These are phyloP conservation scores for Acrobasis repandana DNA, from an alignment of 2,888 invertebrate species.

Conservation along the genomic window DNA sequence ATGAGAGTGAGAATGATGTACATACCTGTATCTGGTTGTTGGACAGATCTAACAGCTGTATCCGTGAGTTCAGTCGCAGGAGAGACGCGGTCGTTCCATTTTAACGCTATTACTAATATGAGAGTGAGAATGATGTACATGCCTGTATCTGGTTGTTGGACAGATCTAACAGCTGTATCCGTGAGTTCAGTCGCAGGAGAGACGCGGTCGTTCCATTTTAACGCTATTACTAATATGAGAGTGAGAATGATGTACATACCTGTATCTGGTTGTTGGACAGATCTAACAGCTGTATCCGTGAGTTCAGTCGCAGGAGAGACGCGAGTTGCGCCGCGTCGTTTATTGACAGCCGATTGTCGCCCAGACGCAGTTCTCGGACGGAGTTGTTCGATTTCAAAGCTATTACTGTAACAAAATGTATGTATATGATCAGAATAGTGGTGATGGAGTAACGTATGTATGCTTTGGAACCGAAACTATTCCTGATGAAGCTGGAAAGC, in stretches of 20 bases:
- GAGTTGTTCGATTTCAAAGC: conserved; percentile 90
- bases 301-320: conserved; percentile 88
- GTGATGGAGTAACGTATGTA: not conserved
- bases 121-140: conserved; percentile 23
- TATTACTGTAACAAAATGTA: conserved; percentile 82
- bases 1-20: not conserved
- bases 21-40: conserved; percentile 84
- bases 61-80: conserved; percentile 87
- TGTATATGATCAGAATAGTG: too few relatives aligned
- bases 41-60: conserved; percentile 92
- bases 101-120: too few relatives aligned
- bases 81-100: too few relatives aligned
- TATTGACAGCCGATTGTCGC: conserved; percentile 89
- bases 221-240: conserved; percentile 84
- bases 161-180: conserved; percentile 91
- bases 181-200: conserved; percentile 88
- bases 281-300: conserved; percentile 90
- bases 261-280: conserved; percentile 87
- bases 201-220: conserved; percentile 90
- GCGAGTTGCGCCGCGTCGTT: conserved; percentile 91
- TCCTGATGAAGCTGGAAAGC: too few relatives aligned
- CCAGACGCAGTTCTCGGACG: conserved; percentile 90
- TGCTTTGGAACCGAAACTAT: too few relatives aligned
- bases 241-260: conserved; percentile 44
- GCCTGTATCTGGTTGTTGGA: conserved; percentile 86